A percentile compares a stretch with the other conserved stretches of the same genome.
phyloP scores from a whole-genome alignment of 2,888 invertebrate species.

The Lepidonotus clava region DNA sequence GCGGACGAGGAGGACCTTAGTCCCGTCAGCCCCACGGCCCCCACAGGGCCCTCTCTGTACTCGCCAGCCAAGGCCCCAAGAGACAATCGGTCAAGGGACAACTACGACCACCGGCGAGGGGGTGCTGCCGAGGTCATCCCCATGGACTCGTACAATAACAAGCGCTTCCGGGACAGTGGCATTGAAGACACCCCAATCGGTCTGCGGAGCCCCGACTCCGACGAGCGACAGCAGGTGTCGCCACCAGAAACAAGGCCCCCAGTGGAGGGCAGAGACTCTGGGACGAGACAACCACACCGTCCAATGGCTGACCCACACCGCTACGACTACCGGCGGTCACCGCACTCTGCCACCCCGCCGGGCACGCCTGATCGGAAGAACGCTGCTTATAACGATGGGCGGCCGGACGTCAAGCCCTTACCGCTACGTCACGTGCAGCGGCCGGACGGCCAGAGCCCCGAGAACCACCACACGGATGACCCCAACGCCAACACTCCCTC shows the following conservation, averaged over 20 bases:
- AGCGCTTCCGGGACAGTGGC: constrained; percentile 29
- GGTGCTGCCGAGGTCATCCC: constrained; percentile 57
- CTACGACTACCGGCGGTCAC: not conserved
- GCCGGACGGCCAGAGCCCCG: constrained; percentile 63
- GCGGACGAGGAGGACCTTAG: constrained; percentile 62
- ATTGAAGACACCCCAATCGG: constrained; percentile 35
- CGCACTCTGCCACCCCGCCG: not conserved
- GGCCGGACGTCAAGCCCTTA: constrained; percentile 60
- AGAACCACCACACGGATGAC: constrained; percentile 57
- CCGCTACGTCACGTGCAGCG: constrained; percentile 61
- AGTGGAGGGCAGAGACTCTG: constrained; percentile 65
- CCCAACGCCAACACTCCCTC: constrained; percentile 60
- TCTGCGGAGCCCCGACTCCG: constrained; percentile 26
- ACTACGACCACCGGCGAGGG: not conserved
- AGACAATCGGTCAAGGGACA: not conserved
- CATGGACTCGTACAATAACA: constrained; percentile 56
- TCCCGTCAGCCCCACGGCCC: constrained; percentile 52
- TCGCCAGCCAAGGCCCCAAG: constrained; percentile 20
- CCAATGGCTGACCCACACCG: not conserved
- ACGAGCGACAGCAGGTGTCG: constrained; percentile 33
- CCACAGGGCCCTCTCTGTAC: not conserved
- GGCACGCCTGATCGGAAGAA: constrained; percentile 30
- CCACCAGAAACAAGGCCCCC: constrained; percentile 63
- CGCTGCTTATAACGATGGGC: constrained; percentile 35
- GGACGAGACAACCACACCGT: constrained; percentile 35